Base-by-base conservation (phyloP, 2,888 invertebrate species). In the Thymelicus lineola region DNA sequence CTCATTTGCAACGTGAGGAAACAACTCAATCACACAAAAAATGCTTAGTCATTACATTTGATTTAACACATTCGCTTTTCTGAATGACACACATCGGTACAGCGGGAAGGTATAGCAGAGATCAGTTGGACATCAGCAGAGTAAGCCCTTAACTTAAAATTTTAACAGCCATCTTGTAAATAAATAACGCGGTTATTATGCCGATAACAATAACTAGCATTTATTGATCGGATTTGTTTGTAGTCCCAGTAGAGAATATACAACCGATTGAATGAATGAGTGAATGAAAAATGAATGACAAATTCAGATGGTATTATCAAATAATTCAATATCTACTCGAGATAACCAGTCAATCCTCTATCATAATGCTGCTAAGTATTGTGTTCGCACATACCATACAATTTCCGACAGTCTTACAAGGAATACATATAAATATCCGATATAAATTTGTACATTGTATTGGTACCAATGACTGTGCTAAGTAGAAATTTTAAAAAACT, bases 111-210 rank as follows among this genome's bases (percentile, higher is more conserved):
- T 35, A 9, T 46, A 75, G 67, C 74, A 75, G 79, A 79, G 80
- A 79, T 78, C 79, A 75, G 70, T 72, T 70, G 61, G 69, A 72
- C 70, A 58, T 60, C 46, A 66, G 73, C 60, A 68, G 71, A 61
- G 66, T 35, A 70, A 72, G 55, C 71, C 63, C 70, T 70, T 53
- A 75, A 75, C 73, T 76, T 74, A 73, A 61, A 75, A 75, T 71
- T 77, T 77, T 72, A 79, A 80, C 79, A 78, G 79, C 79, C 78
- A 78, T 79, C 73, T 75, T 75, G 69, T 74, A 74, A 73, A 77
- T 71, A 73, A 75, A 75, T 74, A 75, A 75, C 73, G 72, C 74
- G 70, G 74, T 74, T 65, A 66, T 74, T 70, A 73, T 66, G 74
- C 75, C 74, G 72, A 74, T 64, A 55, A 61, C 38, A 61, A 28